A percentile compares a stretch with the other conserved stretches of the same genome.
Conservation (phyloP, 2,888 invertebrate species). For the Epinotia ramella region DNA sequence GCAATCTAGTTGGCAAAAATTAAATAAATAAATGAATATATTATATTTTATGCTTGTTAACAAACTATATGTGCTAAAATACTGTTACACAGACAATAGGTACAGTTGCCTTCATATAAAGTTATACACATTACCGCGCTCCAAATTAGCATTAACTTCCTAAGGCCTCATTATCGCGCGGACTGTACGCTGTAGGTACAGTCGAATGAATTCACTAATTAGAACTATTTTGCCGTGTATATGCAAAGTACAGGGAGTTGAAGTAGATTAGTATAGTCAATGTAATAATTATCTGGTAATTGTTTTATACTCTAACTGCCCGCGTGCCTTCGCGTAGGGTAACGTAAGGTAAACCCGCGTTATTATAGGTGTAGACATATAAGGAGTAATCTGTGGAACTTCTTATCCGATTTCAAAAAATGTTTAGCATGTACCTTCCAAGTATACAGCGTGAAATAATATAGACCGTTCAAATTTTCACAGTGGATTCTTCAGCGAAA, state of each 20-base stretch:
- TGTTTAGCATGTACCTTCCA: no score
- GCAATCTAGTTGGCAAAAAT: no score
- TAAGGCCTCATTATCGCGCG: slow-evolving; percentile 18
- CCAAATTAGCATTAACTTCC: slow-evolving; percentile 21
- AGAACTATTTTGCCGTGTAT: slow-evolving; percentile 19
- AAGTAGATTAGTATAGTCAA: neutral
- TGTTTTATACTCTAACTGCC: neutral
- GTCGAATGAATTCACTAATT: slow-evolving; percentile 23
- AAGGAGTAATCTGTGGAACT: no score
- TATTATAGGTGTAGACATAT: no score
- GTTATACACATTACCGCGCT: neutral
- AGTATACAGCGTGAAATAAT: neutral
- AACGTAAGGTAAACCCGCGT: no score
- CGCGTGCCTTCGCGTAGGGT: no score
- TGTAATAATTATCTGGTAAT: no score
- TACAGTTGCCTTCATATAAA: neutral
- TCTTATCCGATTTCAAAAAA: no score
- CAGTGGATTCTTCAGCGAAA: no score
- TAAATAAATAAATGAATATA: no score
- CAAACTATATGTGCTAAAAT: neutral
- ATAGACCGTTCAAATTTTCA: neutral
- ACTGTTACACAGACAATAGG: neutral
- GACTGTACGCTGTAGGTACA: slow-evolving; percentile 21
- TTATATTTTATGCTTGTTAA: no score
- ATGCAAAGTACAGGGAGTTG: neutral